Evolutionary conservation across 1,140 invertebrate genomes (phyloP).

Genomic region (Bombus picipes): DNA sequence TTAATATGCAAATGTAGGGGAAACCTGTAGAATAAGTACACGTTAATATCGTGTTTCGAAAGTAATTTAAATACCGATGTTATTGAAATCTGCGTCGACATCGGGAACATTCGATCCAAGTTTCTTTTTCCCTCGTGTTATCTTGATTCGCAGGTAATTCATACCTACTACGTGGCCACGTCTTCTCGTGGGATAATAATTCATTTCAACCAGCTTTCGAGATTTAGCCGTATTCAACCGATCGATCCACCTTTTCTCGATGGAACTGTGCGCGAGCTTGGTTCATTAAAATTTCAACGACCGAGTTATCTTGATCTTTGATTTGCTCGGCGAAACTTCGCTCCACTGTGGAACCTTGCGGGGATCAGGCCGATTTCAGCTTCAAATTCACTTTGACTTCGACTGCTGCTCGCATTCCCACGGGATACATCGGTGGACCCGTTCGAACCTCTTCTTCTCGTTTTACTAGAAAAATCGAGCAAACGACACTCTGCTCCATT

Average conservation of each 20-base stretch:
- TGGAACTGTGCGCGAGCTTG: conserved; percentile 18
- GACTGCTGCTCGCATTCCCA: conserved; percentile 55
- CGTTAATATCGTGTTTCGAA: conserved; percentile 12
- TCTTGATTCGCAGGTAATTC: conserved; percentile 19
- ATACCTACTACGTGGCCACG: not conserved
- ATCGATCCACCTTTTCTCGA: conserved; percentile 51
- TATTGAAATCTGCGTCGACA: not conserved
- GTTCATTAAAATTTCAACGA: conserved; percentile 72
- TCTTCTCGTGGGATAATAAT: conserved; percentile 37
- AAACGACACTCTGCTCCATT: conserved; percentile 28
- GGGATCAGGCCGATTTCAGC: conserved; percentile 64
- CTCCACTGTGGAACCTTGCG: conserved; percentile 22
- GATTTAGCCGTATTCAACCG: conserved; percentile 57
- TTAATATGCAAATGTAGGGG: conserved; percentile 1
- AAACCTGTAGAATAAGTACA: not conserved
- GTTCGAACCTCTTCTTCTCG: conserved; percentile 20
- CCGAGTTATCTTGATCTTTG: conserved; percentile 67
- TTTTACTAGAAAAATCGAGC: conserved; percentile 46
- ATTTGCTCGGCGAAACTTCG: conserved; percentile 44
- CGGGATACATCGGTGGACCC: conserved; percentile 49
- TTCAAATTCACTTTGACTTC: conserved; percentile 61
- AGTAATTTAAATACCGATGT: conserved; percentile 24
- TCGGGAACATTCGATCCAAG: not conserved
- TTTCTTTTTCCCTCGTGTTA: not conserved
- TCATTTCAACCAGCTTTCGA: conserved; percentile 59